Base-by-base conservation (phyloP, 2,113 vertebrate genomes). In the Columbina picui region DNA sequence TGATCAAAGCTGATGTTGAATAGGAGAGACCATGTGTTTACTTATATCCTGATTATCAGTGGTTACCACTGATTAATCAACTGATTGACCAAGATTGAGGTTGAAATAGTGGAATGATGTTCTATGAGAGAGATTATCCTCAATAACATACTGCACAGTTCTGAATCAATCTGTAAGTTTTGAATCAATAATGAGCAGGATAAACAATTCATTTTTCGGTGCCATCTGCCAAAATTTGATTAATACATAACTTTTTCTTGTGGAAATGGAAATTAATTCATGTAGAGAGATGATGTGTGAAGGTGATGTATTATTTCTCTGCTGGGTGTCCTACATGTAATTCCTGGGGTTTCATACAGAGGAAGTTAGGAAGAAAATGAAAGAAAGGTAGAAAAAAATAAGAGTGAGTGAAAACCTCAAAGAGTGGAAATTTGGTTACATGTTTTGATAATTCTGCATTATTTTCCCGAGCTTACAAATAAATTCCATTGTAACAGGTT, bases 1-100 rank as follows among this genome's bases (percentile, higher is more conserved):
- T 80, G 57, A 94, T 92, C 43, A 76, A 96, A 93, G 12, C 63
- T 92, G 86, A 95, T 83, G 77, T 17, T 92, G 71, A 90, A 86
- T 56, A 87, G 17, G 36, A 71, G 22, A 90, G 39, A 64, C 38
- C 15, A 63, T 41, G 47, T 85, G 82, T 88, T 88, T 92, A 79
- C 49, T 83, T 64, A 86, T 7, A 63, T 36, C 10, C 32, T 88
- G 75, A 85, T 93, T 82, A 95, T 88, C n/a, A 76, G 55, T 63
- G 85, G 82, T 88, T 96, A 94, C 85, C 90, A 73, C 49, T 25
- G 57, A 80, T 88, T 92, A 92, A 93, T 90, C 89, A 90, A 52
- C 94, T 90, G 83, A 76, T 32, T n/a, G n/a, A n/a, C 38, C 43
- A 92, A 80, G 53, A 83, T 4, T 79, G 50, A 80, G 39, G 26